These are phyloP conservation scores for Siniperca chuatsi DNA, from an alignment of 2,113 vertebrate genomes.

Conservation along the genomic window DNA sequence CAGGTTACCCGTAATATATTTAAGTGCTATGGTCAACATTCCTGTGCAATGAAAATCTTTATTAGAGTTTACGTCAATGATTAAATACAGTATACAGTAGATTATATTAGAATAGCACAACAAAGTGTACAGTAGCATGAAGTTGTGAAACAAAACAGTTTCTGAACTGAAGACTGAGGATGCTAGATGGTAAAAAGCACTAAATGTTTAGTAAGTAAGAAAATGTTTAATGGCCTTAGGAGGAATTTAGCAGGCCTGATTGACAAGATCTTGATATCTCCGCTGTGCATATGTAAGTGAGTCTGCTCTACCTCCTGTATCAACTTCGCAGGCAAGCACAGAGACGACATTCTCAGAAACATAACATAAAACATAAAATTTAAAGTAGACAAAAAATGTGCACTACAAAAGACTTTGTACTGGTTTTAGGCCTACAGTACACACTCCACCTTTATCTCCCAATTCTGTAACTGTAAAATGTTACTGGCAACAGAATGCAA, in stretches of 20 bases:
- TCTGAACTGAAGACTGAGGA: not conserved
- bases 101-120: not conserved
- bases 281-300: not conserved
- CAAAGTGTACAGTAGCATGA: not conserved
- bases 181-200: not conserved
- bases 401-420: not conserved
- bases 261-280: not conserved
- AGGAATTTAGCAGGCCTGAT: no score
- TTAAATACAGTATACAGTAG: not conserved
- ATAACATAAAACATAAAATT: not conserved
- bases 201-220: not conserved
- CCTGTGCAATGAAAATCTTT: not conserved
- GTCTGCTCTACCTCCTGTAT: not conserved
- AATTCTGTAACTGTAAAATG: not conserved
- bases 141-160: not conserved
- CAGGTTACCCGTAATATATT: conserved; percentile 2
- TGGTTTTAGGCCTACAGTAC: not conserved
- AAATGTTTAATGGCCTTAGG: no score
- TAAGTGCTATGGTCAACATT: not conserved
- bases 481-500: not conserved
- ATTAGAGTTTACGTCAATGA: not conserved
- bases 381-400: not conserved
- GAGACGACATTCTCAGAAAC: no score
- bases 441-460: not conserved
- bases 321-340: rapidly evolving